Evolutionary conservation across 2,113 vertebrate species (phyloP).

Genomic region (Octodon degus): DNA sequence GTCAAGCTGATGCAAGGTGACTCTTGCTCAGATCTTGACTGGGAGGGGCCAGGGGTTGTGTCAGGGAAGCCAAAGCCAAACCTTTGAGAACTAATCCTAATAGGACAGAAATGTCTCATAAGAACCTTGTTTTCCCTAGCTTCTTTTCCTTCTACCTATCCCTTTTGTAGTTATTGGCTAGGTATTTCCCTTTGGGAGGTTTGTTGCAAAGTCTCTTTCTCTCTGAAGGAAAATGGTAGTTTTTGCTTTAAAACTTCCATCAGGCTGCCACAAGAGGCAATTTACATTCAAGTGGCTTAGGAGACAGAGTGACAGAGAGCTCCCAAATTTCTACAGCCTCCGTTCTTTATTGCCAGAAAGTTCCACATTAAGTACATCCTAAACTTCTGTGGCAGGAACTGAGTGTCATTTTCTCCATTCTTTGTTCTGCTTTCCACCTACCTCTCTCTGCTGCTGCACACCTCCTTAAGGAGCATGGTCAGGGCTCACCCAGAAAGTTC

Average conservation of each 20-base stretch:
- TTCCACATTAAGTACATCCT: neutral
- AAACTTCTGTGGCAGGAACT: neutral
- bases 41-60: neutral
- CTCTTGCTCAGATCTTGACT: neutral
- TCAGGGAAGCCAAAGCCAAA: neutral
- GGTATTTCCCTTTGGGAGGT: neutral
- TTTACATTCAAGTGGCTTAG: slow-evolving; percentile 41
- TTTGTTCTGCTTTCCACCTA: neutral
- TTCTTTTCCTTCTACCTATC: neutral
- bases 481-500: neutral
- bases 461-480: neutral
- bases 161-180: neutral
- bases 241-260: slow-evolving; percentile 9
- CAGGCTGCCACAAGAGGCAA: neutral
- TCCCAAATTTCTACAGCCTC: neutral
- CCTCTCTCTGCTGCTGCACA: neutral
- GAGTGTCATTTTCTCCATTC: slow-evolving; percentile 41
- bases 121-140: neutral
- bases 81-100: neutral
- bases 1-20: neutral
- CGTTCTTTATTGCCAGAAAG: slow-evolving; percentile 26
- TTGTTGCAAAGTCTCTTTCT: neutral
- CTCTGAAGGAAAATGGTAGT: neutral
- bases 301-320: neutral
- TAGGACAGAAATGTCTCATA: neutral